These are phyloP conservation scores for Eublepharis macularius DNA, from an alignment of 2,113 vertebrate genomes.

Conservation along the genomic window DNA sequence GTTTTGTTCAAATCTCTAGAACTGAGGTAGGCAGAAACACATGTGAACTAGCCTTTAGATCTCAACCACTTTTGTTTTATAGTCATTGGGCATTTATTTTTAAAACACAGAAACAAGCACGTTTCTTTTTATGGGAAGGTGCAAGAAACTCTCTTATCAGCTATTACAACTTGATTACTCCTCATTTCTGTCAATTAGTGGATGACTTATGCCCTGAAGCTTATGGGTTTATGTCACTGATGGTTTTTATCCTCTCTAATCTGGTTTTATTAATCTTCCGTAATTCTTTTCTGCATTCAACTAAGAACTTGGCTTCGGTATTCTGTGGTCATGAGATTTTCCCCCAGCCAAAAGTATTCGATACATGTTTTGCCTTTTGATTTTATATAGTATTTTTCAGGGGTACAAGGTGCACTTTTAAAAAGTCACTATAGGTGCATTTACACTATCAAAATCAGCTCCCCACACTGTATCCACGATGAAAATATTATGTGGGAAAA, in stretches of 20 bases:
- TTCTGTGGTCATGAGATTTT: neutral
- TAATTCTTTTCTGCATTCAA: neutral
- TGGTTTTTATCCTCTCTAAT: neutral
- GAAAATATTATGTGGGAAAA: neutral
- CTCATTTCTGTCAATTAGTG: neutral
- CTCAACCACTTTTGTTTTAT: neutral
- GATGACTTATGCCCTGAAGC: slow-evolving; percentile 2
- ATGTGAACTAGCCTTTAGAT: neutral
- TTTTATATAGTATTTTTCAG: neutral
- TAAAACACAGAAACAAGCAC: neutral
- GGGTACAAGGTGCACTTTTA: too few species aligned
- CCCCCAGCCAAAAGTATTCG: neutral
- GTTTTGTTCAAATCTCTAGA: too few species aligned
- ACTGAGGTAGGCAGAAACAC: too few species aligned
- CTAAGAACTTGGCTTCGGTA: neutral
- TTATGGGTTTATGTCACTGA: neutral
- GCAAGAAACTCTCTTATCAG: neutral
- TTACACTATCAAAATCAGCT: neutral
- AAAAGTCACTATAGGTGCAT: too few species aligned
- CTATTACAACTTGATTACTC: neutral
- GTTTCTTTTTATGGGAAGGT: neutral
- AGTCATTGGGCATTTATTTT: rapidly evolving
- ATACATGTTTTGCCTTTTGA: neutral
- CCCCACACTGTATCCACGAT: neutral
- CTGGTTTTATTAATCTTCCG: neutral